Conservation (phyloP, 1,140 invertebrate genomes). For the Paramacrobiotus metropolitanus region DNA sequence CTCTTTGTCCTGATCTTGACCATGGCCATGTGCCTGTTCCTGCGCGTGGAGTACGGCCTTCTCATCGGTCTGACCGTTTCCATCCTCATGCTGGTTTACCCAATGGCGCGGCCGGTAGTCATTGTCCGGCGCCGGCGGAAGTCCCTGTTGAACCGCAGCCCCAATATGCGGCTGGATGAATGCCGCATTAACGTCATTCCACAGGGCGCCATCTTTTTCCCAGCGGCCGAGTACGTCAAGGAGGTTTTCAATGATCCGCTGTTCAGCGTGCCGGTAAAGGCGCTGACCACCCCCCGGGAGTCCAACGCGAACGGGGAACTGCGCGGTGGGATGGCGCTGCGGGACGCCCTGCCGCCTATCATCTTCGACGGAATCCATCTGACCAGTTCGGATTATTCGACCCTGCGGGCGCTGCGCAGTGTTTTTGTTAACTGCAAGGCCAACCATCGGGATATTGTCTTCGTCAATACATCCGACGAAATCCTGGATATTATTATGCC, state of each 20-base stretch:
- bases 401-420: background rate
- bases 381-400: background rate
- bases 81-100: constrained; percentile 56
- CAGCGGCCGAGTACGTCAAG: background rate
- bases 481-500: background rate
- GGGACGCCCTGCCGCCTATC: background rate
- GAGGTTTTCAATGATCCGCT: background rate
- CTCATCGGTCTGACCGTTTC: constrained; percentile 60
- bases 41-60: constrained; percentile 52
- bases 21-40: background rate
- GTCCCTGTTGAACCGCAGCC: background rate
- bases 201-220: background rate
- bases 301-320: background rate
- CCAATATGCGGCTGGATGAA: background rate
- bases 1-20: background rate
- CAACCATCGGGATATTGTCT: background rate
- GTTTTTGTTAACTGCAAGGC: background rate
- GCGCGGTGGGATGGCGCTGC: background rate
- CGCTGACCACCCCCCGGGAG: background rate
- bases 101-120: constrained; percentile 44
- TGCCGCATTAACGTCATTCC: background rate
- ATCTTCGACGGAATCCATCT: background rate
- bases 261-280: background rate
- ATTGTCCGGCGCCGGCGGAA: background rate
- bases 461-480: background rate